phyloP scores from a whole-genome alignment of 1,140 invertebrate species.

The Caenorhabditis latens region DNA sequence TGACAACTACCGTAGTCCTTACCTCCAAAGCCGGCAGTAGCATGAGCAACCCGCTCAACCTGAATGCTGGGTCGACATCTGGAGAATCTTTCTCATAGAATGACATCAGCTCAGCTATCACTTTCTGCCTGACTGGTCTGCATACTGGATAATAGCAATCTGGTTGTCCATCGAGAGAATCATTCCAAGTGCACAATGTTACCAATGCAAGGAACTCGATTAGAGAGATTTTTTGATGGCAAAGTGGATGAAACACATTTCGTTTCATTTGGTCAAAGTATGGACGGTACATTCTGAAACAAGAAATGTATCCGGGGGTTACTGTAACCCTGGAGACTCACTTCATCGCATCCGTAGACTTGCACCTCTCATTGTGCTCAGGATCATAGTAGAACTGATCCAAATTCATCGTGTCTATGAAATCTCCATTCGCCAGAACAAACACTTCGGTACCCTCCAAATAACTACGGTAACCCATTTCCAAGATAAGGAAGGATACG shows the following conservation, averaged over 20 bases:
- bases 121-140: constrained; percentile 9
- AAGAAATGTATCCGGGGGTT: not conserved
- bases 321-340: not conserved
- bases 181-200: constrained; percentile 40
- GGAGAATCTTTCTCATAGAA: constrained; percentile 35
- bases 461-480: constrained; percentile 36
- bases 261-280: constrained; percentile 45
- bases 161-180: constrained; percentile 3
- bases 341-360: constrained; percentile 6
- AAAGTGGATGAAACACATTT: constrained; percentile 4
- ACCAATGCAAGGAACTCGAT: constrained; percentile 30
- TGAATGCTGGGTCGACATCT: constrained; percentile 6
- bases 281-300: constrained; percentile 32
- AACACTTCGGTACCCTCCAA: not conserved
- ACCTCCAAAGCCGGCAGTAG: constrained; percentile 29
- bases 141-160: constrained; percentile 17
- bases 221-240: not conserved
- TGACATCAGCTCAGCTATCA: constrained; percentile 3
- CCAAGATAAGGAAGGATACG: constrained; percentile 1
- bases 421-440: constrained; percentile 42
- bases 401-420: constrained; percentile 34
- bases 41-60: constrained; percentile 2
- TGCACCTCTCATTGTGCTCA: not conserved
- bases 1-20: too few species aligned
- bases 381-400: constrained; percentile 34